A percentile compares a stretch with the other conserved stretches of the same genome.
These are phyloP conservation scores for Protosalanx chinensis DNA, from an alignment of 2,797 vertebrate species.

Conservation along the genomic window DNA sequence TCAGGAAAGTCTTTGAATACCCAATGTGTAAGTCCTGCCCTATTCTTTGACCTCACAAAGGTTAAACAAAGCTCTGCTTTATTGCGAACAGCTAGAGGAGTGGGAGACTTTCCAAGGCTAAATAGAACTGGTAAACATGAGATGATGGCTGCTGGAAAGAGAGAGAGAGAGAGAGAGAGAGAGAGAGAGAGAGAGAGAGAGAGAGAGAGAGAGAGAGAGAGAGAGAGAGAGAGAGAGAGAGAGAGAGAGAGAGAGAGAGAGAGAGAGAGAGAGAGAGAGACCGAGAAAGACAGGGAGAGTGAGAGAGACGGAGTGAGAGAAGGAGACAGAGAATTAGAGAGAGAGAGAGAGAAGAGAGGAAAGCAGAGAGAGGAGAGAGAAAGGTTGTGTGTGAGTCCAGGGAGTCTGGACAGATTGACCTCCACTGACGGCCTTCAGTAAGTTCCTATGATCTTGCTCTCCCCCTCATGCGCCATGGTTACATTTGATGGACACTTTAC, in stretches of 20 bases:
- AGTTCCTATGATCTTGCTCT: conserved; percentile 41
- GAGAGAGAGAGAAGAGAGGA: not conserved
- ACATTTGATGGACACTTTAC: conserved; percentile 37
- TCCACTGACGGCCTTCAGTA: conserved; percentile 35
- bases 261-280: conserved; percentile 10
- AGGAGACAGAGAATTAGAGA: not conserved
- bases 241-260: conserved; percentile 1
- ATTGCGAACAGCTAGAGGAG: conserved; percentile 41
- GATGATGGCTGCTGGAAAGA: conserved; percentile 8
- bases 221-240: not conserved
- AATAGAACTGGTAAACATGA: conserved; percentile 15
- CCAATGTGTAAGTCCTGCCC: conserved; percentile 39
- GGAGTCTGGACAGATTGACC: conserved; percentile 32
- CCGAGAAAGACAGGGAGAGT: conserved; percentile 10
- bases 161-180: not conserved
- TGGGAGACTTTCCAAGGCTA: conserved; percentile 35
- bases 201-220: not conserved
- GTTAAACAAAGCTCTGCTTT: conserved; percentile 39
- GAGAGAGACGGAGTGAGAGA: conserved; percentile 3
- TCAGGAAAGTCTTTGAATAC: conserved; percentile 33
- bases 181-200: not conserved
- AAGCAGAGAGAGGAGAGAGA: not conserved
- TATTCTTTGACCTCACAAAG: conserved; percentile 45
- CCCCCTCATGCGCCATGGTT: conserved; percentile 17
- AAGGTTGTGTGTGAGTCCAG: not conserved